Evolutionary conservation across 2,113 vertebrate species (phyloP), one percentile per base, ranked within the genome.

Genomic region (Dasyurus viverrinus): DNA sequence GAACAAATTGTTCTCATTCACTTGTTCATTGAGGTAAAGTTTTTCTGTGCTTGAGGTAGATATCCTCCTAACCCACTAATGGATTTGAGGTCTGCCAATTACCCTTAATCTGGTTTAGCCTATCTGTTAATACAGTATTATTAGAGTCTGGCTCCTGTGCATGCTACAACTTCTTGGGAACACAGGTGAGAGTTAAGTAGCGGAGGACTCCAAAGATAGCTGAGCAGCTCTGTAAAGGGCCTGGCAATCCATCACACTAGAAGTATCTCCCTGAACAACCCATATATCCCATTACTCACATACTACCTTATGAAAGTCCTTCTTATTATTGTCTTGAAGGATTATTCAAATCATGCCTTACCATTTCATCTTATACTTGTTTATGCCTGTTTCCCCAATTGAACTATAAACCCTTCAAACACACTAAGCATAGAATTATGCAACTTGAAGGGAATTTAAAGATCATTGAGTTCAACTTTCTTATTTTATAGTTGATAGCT

Each of bases 311-410:
- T 92, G 94, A 96, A n/a, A 96, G 1, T n/a, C 89, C 90, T 97
- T 95, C 92, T 90, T 36, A 91, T 42, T 84, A 90, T 76, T 48
- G 47, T 96, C 50, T 46, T 93, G 57, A 96, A 57, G 27, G 54
- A 92, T 94, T 92, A 94, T 96, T 84, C 76, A 46, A 95, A 91
- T 91, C 89, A 93, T 90, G 92, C 53, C 92, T 84, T 95, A 89
- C 42, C 90, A 3, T 93, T 96, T 91, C 94, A 96, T 96, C 96
- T 97, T 96, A 84, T 7, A 60, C 36, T 89, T 47, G 8, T 55
- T n/a, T 42, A 90, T 92, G 2, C 16, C 25, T 68, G 89, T 60
- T 89, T 89, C 24, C 30, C 9, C 16, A 57, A 27, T 27, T 57
- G 55, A 57, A 57, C 55, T 57, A 27, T 57, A 57, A 57, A 57